Base-by-base conservation (phyloP, 2,113 vertebrate species). In the Rhizomys pruinosus region DNA sequence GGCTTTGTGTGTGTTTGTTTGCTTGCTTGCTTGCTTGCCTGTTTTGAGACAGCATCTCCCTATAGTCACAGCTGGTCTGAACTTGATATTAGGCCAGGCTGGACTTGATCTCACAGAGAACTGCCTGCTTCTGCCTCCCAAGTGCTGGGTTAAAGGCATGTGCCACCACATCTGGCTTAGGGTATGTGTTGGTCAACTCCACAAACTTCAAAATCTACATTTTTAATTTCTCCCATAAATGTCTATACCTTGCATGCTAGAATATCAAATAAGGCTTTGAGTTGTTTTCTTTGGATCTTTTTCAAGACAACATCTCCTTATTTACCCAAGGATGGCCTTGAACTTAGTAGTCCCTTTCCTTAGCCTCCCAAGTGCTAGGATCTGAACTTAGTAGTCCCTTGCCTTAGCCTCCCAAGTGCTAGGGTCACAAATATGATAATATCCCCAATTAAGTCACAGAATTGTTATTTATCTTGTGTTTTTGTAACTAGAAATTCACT, bases 401-500 rank as follows among this genome's bases (percentile, higher is more conserved):
- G 52, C n/a, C 34, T 85, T n/a, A 68, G 9, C 32, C n/a, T 84
- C 4, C 29, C 39, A 66, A 72, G 9, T 32, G 17, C 23, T 59
- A 9, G 10, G 17, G 39, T 59, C n/a, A 85, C 22, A 66, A 4
- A 68, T 47, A 11, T 34, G 39, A 16, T 29, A 66, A 32, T 19
- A 84, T 34, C 32, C 3, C 37, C 17, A 27, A 61, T n/a, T n/a
- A 39, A 42, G 13, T 84, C 86, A 73, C 2, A 86, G 32, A 92
- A 96, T 87, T 94, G 44, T 37, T 89, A 84, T 84, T 92, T 82
- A 64, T 4, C 42, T 92, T 71, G 11, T 66, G 94, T 82, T 95
- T 93, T 42, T 82, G 13, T 61, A 93, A 79, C 44, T 81, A 57
- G 44, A 2, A 92, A 69, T 81, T 72, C 85, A 22, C 84, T 59